A percentile compares a stretch with the other conserved stretches of the same genome.
phyloP scores from a whole-genome alignment of 2,888 invertebrate species.

The Argyresthia albistria region DNA sequence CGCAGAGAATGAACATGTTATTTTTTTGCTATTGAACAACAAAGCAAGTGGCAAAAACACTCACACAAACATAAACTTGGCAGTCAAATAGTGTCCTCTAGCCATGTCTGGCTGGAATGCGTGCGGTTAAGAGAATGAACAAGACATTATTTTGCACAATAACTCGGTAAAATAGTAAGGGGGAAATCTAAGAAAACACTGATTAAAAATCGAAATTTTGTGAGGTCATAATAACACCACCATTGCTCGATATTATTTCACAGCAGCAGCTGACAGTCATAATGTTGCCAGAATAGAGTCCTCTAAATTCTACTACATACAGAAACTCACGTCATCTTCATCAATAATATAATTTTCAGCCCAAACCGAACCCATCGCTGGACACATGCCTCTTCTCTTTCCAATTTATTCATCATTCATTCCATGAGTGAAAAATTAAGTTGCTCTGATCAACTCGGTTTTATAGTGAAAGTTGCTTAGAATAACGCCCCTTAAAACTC shows the following conservation, averaged over 20 bases:
- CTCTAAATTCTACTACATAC: no score
- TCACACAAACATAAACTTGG: conserved; percentile 40
- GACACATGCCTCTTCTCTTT: no score
- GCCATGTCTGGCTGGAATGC: conserved; percentile 14
- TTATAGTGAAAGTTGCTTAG: no score
- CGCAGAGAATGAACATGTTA: conserved; percentile 29
- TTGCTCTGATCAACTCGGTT: no score
- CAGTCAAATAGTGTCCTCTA: conserved; percentile 26
- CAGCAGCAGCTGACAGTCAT: conserved; percentile 24
- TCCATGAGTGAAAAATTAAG: no score
- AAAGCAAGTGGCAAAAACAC: conserved; percentile 44
- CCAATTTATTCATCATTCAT: no score
- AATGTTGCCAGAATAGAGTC: conserved; percentile 13
- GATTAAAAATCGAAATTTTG: conserved; percentile 17
- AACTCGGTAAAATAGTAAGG: conserved; percentile 13
- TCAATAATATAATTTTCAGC: no score
- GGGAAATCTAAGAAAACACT: conserved; percentile 14
- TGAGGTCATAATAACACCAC: conserved; percentile 54
- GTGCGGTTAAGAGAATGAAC: not conserved
- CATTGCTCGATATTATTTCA: conserved; percentile 37
- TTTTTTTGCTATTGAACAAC: conserved; percentile 53
- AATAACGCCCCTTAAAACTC: no score
- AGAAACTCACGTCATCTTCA: no score
- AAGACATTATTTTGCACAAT: conserved; percentile 15
- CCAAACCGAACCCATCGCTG: no score